Evolutionary conservation across 2,113 vertebrate genomes (phyloP).

Genomic region (Nycticryphes semicollaris): DNA sequence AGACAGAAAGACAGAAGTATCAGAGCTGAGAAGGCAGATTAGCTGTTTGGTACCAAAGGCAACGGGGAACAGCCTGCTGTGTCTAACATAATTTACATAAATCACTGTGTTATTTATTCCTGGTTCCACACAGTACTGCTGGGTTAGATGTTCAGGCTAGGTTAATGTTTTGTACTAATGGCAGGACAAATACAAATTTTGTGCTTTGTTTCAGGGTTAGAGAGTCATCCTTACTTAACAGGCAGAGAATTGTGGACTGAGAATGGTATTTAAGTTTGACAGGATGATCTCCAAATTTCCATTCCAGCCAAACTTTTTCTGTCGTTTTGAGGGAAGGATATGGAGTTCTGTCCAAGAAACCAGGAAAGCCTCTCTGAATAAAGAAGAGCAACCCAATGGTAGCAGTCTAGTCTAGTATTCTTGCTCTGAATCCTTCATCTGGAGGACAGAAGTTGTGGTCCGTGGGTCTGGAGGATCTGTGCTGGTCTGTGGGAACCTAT

Average conservation of each 20-base stretch:
- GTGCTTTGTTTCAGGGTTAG: background rate
- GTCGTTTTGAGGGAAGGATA: background rate
- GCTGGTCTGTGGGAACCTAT: background rate
- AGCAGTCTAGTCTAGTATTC: background rate
- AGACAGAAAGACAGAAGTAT: background rate
- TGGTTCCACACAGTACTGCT: background rate
- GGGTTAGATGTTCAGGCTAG: background rate
- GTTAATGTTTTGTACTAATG: background rate
- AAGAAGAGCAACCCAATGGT: background rate
- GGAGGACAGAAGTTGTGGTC: background rate
- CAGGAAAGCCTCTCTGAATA: background rate
- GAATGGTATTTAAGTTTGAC: background rate
- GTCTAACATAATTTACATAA: background rate
- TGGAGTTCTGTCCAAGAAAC: background rate
- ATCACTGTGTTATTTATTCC: background rate
- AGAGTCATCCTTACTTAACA: background rate
- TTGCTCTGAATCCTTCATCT: background rate
- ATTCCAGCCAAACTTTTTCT: background rate
- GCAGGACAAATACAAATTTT: background rate
- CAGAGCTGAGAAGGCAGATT: background rate
- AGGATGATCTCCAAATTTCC: background rate
- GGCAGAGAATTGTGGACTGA: background rate
- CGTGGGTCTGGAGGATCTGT: background rate
- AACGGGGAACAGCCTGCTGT: background rate
- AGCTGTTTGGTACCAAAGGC: background rate